phyloP scores from a whole-genome alignment of 2,888 invertebrate species.

The Pilophorus perplexus region DNA sequence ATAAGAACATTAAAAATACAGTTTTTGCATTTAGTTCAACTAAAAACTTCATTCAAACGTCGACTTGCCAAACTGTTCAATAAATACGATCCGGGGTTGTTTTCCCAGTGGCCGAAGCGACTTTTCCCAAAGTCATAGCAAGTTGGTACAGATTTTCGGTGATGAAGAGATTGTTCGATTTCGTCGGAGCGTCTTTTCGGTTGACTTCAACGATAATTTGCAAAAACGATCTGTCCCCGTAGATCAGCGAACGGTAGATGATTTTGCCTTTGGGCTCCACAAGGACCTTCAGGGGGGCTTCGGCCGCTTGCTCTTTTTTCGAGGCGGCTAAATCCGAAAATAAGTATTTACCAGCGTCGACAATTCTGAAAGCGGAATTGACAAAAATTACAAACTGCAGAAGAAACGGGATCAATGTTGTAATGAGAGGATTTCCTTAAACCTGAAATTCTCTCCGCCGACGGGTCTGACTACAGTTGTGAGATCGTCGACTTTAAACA shows the following conservation, averaged over 20 bases:
- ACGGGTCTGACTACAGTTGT: not conserved
- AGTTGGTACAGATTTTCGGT: constrained; percentile 10
- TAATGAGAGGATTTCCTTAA: too few relatives aligned
- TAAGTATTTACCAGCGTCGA: constrained; percentile 8
- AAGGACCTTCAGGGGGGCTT: not conserved
- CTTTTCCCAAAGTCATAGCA: not conserved
- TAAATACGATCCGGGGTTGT: constrained; percentile 8
- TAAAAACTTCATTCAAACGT: not conserved
- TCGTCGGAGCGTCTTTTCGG: not conserved
- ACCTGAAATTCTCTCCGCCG: not conserved
- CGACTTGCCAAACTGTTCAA: not conserved
- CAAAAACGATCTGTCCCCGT: not conserved
- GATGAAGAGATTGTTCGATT: not conserved
- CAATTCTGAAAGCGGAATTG: not conserved
- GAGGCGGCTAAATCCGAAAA: not conserved
- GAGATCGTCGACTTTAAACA: not conserved
- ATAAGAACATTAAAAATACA: too few relatives aligned
- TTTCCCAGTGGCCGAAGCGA: not conserved
- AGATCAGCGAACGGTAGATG: not conserved
- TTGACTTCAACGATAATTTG: constrained; percentile 4
- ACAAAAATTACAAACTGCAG: not conserved
- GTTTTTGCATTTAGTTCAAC: too few relatives aligned
- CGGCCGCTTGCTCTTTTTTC: not conserved
- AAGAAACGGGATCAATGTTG: too few relatives aligned
- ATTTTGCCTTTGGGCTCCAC: constrained; percentile 4